Percentiles rank a stretch among this genome's conserved stretches.
Evolutionary conservation across 2,113 vertebrate genomes (phyloP).

Genomic region (Hypanus sabinus): DNA sequence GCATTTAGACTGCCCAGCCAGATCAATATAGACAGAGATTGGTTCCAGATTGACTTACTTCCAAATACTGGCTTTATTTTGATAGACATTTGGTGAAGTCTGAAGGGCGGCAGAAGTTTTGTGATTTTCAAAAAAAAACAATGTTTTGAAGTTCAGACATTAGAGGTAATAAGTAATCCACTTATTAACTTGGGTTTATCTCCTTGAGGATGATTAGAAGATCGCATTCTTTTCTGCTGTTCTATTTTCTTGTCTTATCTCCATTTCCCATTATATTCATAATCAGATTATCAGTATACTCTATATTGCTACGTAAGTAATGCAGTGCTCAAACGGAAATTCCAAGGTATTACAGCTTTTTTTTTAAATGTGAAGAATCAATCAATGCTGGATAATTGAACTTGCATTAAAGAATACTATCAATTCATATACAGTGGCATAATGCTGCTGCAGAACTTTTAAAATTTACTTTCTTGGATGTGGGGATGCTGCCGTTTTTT

Average conservation of each 20-base stretch:
- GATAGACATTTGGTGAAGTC: not conserved
- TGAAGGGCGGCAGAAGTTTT: not conserved
- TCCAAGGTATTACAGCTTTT: not conserved
- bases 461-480: no score
- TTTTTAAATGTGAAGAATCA: not conserved
- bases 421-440: not conserved
- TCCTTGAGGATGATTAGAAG: not conserved
- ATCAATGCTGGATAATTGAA: not conserved
- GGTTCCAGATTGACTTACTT: not conserved
- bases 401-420: not conserved
- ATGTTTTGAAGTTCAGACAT: not conserved
- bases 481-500: no score
- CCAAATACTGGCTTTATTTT: not conserved
- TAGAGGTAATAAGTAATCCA: not conserved
- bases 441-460: no score
- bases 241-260: not conserved
- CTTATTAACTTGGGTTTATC: not conserved
- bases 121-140: not conserved
- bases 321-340: not conserved
- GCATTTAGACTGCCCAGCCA: not conserved
- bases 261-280: not conserved
- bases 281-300: not conserved
- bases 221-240: not conserved
- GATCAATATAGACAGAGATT: not conserved
- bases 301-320: no score